These are phyloP conservation scores for Aspidapion aeneum DNA, from an alignment of 2,888 invertebrate species.

Conservation along the genomic window DNA sequence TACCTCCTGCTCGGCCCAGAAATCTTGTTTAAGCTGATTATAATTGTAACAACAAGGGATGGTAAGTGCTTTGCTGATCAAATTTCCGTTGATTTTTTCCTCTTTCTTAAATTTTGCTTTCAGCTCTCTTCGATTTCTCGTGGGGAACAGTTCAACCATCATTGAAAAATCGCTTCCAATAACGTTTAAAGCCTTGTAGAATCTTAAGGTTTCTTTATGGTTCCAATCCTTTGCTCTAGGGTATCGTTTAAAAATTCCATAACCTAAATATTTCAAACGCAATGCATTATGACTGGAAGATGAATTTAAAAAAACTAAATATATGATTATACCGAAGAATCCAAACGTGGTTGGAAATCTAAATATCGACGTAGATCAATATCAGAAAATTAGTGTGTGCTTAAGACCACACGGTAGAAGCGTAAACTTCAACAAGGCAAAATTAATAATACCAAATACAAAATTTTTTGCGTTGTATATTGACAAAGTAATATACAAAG, in stretches of 20 bases:
- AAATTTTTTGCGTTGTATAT: too few relatives aligned
- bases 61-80: conserved; percentile 73
- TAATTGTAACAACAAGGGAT: conserved; percentile 68
- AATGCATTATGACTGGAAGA: too few relatives aligned
- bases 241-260: conserved; percentile 64
- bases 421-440: too few relatives aligned
- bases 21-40: conserved; percentile 56
- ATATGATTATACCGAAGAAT: too few relatives aligned
- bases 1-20: conserved; percentile 41
- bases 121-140: conserved; percentile 73
- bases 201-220: conserved; percentile 78
- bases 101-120: conserved; percentile 94
- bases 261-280: too few relatives aligned
- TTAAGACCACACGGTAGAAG: too few relatives aligned
- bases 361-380: too few relatives aligned
- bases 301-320: too few relatives aligned
- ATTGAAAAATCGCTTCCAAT: conserved; percentile 92
- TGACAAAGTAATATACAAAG: too few relatives aligned
- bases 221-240: conserved; percentile 72
- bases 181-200: conserved; percentile 85
- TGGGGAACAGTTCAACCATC: conserved; percentile 79
- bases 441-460: too few relatives aligned
- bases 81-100: conserved; percentile 68
- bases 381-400: too few relatives aligned
- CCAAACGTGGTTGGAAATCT: too few relatives aligned